Evolutionary conservation across 2,888 invertebrate genomes (phyloP).

Genomic region (Limnephilus rhombicus): DNA sequence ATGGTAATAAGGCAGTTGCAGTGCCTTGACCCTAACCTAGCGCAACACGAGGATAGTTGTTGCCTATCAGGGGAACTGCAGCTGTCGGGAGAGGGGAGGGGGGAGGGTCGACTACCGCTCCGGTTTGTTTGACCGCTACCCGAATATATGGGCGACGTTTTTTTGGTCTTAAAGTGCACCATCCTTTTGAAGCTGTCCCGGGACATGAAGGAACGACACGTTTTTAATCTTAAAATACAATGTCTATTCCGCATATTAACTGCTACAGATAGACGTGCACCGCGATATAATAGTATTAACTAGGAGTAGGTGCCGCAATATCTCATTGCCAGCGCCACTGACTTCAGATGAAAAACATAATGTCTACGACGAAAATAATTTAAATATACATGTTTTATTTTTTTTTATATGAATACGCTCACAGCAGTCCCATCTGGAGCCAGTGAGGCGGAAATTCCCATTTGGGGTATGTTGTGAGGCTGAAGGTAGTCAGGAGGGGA

Average conservation of each 20-base stretch:
- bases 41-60: constrained; percentile 61
- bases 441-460: no score
- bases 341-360: not conserved
- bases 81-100: constrained; percentile 37
- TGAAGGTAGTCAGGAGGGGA: no score
- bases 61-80: constrained; percentile 55
- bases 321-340: not conserved
- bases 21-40: constrained; percentile 66
- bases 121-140: constrained; percentile 57
- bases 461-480: no score
- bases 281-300: not conserved
- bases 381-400: no score
- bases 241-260: not conserved
- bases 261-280: not conserved
- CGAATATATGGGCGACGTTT: constrained; percentile 52
- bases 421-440: no score
- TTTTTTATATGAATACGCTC: no score
- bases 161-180: constrained; percentile 42
- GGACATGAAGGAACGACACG: not conserved
- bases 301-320: not conserved
- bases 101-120: constrained; percentile 45
- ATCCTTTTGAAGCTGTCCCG: not conserved
- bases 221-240: not conserved
- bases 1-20: not conserved
- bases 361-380: no score